Evolutionary conservation across 2,113 vertebrate species (phyloP), one percentile per base, ranked within the genome.

Genomic region (Plecotus auritus): DNA sequence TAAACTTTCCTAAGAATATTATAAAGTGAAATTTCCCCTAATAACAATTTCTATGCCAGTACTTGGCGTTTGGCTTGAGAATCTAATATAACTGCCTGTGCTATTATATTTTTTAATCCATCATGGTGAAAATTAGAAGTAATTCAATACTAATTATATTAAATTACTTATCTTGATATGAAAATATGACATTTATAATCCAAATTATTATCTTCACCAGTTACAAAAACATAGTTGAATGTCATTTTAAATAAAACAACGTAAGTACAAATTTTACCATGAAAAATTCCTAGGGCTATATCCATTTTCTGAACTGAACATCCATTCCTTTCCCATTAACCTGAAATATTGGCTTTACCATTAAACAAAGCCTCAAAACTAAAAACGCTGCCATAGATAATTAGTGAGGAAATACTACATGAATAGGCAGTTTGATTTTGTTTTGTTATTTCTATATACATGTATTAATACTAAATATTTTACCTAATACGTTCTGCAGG

Each of bases 141-240:
- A 80, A 88, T 80, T 88, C 80, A 92, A 70, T 67, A 13, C 9
- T 90, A 73, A 93, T 92, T 91, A 90, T 42, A 91, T 74, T 59
- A n/a, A 93, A 88, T 91, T 81, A 22, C 78, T 88, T 72, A 85
- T 54, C 20, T 51, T 47, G 0, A 64, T 85, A 70, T 87, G 90
- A 95, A 94, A 90, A 88, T 42, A 49, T 40, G 12, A 64, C 42
- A 95, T 76, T 87, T 94, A 86, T 23, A 88, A 87, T 85, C 5
- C 14, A 85, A 92, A 82, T 73, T 91, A 88, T 51, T 59, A 59
- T 92, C 23, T 91, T 76, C 59, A 28, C 2, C 51, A 83, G 12
- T 88, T 95, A 45, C 7, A 80, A 95, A 94, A 85, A 32, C 17
- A 81, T 40, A 77, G 54, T 42, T 73, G 86, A 59, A 90, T 88